Base-by-base conservation (phyloP, 1,140 invertebrate genomes). In the Glossosoma conforme region DNA sequence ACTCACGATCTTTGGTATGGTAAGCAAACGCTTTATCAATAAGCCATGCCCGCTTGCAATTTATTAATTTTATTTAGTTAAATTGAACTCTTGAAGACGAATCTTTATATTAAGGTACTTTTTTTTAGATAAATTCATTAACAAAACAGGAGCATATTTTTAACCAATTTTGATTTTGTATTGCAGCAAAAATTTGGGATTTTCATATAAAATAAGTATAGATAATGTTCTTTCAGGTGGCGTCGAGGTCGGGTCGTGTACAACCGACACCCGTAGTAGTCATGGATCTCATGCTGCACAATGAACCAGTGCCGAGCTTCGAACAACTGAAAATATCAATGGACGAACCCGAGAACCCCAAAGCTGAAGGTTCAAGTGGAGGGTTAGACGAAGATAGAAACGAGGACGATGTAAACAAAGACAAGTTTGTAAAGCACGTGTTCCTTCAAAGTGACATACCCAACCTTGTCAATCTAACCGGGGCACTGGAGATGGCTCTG, bases 381-480 rank as follows among this genome's bases (percentile, higher is more conserved):
- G 53, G 43, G 51, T 58, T 20, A 40, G 57, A n/a, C 52, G 58
- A 65, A 54, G 64, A 66, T 1, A 70, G 67, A 33, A 62, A 67
- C 2, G 64, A 68, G 4, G 67, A 64, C 47, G 65, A 70, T 15
- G 68, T 68, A 48, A 65, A 69, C 45, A 66, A 71, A 60, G 42
- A 66, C 8, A 63, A n/a, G n/a, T n/a, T n/a, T n/a, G n/a, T n/a
- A n/a, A 68, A 14, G 63, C 59, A 11, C 69, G 72, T 59, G 52
- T 37, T 73, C 11, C 44, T 74, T 3, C 67, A 71, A 21, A 67
- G 65, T 61, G 69, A 74, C 45, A 56, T 75, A 37, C 67, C 69
- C 14, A 73, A 73, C 58, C 61, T 75, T 46, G 36, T 71, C 14
- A 62, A 72, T 61, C 43, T 74, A 38, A 70, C 69, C 13, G 66